Conservation (phyloP, 2,888 invertebrate genomes). For the Drosophila pseudotakahashii region DNA sequence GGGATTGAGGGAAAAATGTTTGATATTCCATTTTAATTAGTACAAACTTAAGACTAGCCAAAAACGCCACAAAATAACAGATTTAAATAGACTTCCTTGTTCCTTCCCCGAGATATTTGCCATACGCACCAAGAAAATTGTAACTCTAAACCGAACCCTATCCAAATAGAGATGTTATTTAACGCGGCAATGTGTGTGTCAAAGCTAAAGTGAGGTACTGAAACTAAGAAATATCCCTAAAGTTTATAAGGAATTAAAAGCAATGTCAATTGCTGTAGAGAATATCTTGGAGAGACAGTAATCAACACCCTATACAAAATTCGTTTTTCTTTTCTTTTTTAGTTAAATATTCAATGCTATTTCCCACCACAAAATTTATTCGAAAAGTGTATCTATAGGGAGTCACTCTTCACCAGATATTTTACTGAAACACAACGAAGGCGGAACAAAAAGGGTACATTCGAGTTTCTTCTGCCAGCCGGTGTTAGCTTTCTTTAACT, state of each 20-base stretch:
- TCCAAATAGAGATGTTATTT: conserved; percentile 44
- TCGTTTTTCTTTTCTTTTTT: conserved; percentile 41
- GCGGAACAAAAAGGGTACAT: conserved; percentile 17
- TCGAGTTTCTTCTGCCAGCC: conserved; percentile 47
- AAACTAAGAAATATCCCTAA: conserved; percentile 37
- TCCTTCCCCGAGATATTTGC: conserved; percentile 28
- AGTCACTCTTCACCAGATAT: conserved; percentile 8
- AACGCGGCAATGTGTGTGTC: conserved; percentile 63
- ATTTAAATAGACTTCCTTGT: conserved; percentile 22
- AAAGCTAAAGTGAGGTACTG: conserved; percentile 41
- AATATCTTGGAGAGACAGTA: conserved; percentile 18
- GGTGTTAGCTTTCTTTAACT: conserved; percentile 53
- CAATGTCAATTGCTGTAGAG: conserved; percentile 51
- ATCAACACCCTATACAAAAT: conserved; percentile 42
- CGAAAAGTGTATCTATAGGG: conserved; percentile 14
- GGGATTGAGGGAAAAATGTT: conserved; percentile 40
- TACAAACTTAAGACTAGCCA: conserved; percentile 66
- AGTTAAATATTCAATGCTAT: conserved; percentile 64
- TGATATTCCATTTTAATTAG: conserved; percentile 72
- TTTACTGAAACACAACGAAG: conserved; percentile 48
- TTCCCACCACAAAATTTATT: conserved; percentile 40
- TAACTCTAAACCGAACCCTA: conserved; percentile 16
- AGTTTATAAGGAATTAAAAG: conserved; percentile 17
- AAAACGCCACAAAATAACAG: conserved; percentile 32
- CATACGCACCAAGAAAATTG: conserved; percentile 20